A percentile compares a stretch with the other conserved stretches of the same genome.
Evolutionary conservation across 2,797 vertebrate species (phyloP).

Genomic region (Graptemys geographica): DNA sequence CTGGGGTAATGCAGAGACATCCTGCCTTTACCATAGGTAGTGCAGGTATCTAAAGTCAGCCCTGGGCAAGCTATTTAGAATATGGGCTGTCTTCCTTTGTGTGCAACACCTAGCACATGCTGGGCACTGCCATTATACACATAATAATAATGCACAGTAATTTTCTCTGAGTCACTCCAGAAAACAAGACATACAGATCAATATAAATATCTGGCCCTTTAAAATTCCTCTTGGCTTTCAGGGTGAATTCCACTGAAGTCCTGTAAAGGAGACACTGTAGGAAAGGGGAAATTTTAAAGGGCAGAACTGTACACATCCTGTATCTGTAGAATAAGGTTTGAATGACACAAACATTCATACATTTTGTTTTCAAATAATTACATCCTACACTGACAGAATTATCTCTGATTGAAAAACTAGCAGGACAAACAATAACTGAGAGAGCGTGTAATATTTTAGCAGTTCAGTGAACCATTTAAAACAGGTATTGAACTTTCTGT

Average conservation of each 20-base stretch:
- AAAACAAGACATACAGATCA: fast-evolving
- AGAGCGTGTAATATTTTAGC: background rate
- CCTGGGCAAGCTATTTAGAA: too few species aligned
- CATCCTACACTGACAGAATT: background rate
- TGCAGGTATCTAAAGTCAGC: too few species aligned
- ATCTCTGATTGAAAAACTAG: background rate
- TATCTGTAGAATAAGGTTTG: fast-evolving
- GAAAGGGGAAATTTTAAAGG: fast-evolving
- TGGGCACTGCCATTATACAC: fast-evolving
- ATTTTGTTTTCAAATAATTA: background rate
- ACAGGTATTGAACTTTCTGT: background rate
- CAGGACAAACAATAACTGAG: background rate
- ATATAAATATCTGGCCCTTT: fast-evolving
- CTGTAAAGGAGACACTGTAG: fast-evolving
- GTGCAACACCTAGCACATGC: fast-evolving
- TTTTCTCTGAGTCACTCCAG: fast-evolving
- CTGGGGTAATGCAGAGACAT: too few species aligned
- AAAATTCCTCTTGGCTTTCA: fast-evolving
- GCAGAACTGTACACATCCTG: fast-evolving
- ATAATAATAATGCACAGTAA: fast-evolving
- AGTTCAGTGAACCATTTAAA: background rate
- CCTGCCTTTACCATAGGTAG: too few species aligned
- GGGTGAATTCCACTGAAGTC: fast-evolving
- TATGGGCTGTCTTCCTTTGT: background rate
- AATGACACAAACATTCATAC: fast-evolving